Percentiles rank a stretch among this genome's conserved stretches.
phyloP scores from a whole-genome alignment of 2,113 vertebrate species.

The Alouatta palliata region DNA sequence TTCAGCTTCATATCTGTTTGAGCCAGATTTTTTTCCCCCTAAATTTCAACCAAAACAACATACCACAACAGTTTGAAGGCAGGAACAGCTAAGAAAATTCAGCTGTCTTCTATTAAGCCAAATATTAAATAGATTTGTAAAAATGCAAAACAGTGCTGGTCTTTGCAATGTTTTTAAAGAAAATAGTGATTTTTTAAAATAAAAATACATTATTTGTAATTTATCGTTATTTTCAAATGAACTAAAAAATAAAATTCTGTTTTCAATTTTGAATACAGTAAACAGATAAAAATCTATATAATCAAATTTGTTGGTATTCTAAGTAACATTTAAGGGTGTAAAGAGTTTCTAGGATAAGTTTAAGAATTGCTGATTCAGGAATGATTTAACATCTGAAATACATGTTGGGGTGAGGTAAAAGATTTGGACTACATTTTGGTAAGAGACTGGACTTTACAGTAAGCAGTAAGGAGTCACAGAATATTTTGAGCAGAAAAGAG shows the following conservation, averaged over 20 bases:
- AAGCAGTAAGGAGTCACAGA: not conserved
- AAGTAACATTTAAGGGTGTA: not conserved
- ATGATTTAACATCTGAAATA: not conserved
- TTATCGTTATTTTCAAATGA: constrained; percentile 7
- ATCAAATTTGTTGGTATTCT: not conserved
- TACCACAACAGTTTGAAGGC: not conserved
- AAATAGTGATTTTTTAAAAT: constrained; percentile 9
- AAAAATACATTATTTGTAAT: not conserved
- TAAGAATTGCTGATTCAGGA: not conserved
- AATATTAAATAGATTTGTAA: not conserved
- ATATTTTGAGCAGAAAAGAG: not conserved
- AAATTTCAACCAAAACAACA: not conserved
- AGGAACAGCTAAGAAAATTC: not conserved
- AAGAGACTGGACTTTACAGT: not conserved
- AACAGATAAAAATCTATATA: not conserved
- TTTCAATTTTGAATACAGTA: not conserved
- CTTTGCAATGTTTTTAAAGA: not conserved
- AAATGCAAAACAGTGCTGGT: not conserved
- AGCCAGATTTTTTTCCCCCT: not conserved
- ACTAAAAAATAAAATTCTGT: not conserved
- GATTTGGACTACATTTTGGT: not conserved
- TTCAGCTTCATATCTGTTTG: not conserved
- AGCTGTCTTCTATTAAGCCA: not conserved
- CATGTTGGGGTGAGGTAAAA: not conserved
- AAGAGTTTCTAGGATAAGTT: not conserved